Conservation (phyloP, 2,113 vertebrate genomes). For the Galemys pyrenaicus region DNA sequence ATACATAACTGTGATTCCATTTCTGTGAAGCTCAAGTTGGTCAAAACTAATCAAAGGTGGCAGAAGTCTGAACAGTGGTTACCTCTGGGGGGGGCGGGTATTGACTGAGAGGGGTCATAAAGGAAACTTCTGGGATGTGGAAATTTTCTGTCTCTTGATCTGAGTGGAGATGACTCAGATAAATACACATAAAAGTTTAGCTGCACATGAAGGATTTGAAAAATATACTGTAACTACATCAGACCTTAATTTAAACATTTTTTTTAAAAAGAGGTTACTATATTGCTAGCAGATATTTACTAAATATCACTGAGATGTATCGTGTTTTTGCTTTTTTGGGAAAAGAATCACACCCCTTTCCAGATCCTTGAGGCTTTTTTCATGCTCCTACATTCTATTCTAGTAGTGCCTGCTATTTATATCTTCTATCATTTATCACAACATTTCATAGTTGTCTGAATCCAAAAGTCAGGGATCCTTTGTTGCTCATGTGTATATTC, state of each 20-base stretch:
- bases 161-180: not conserved
- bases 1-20: not conserved
- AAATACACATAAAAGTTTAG: not conserved
- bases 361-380: not conserved
- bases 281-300: not conserved
- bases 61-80: not conserved
- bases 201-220: not conserved
- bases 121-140: not conserved
- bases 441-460: not conserved
- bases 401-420: not conserved
- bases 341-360: not conserved
- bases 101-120: not conserved
- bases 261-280: not conserved
- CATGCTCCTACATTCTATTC: not conserved
- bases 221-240: not conserved
- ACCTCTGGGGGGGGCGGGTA: not conserved
- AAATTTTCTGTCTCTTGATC: not conserved
- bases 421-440: not conserved
- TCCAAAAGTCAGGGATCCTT: not conserved
- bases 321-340: not conserved
- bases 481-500: not conserved
- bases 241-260: not conserved
- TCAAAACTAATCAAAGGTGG: constrained; percentile 23
- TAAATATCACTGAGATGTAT: not conserved
- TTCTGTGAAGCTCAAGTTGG: constrained; percentile 15